phyloP scores from a whole-genome alignment of 2,113 vertebrate genomes.

The Puffinus mauretanicus region DNA sequence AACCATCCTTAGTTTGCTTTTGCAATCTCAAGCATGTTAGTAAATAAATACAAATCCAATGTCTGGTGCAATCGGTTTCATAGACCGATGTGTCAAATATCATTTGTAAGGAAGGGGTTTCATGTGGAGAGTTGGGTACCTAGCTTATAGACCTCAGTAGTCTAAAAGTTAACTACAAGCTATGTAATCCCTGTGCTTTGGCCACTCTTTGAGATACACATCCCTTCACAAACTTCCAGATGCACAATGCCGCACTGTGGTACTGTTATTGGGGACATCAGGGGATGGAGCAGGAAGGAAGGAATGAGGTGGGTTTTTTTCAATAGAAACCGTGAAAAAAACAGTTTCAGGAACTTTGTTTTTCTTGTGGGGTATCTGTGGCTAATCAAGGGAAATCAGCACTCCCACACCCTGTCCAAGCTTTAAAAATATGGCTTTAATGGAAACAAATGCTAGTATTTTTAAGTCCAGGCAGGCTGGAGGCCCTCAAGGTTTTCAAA shows the following conservation, averaged over 20 bases:
- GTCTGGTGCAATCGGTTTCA: background rate
- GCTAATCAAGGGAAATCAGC: slow-evolving; percentile 46
- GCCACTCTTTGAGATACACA: background rate
- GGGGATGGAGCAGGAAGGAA: background rate
- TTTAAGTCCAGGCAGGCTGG: slow-evolving; percentile 1
- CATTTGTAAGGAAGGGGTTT: background rate
- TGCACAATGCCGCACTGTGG: fast-evolving
- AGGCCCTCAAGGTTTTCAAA: slow-evolving; percentile 42
- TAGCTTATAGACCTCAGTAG: background rate
- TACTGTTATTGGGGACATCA: background rate
- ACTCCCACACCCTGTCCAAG: slow-evolving; percentile 47
- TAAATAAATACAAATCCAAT: background rate
- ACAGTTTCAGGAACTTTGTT: background rate
- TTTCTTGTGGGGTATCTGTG: slow-evolving; percentile 35
- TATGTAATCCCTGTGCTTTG: background rate
- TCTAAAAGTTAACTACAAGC: background rate
- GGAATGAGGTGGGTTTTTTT: background rate
- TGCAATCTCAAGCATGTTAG: background rate
- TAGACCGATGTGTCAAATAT: background rate
- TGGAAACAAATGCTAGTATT: slow-evolving; percentile 38
- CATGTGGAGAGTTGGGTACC: background rate
- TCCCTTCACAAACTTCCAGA: background rate
- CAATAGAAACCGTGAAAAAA: background rate
- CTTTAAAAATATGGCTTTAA: slow-evolving; percentile 40
- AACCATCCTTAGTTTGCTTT: background rate